These are phyloP conservation scores for Conopomorpha cramerella DNA, from an alignment of 1,140 invertebrate genomes.

Conservation along the genomic window DNA sequence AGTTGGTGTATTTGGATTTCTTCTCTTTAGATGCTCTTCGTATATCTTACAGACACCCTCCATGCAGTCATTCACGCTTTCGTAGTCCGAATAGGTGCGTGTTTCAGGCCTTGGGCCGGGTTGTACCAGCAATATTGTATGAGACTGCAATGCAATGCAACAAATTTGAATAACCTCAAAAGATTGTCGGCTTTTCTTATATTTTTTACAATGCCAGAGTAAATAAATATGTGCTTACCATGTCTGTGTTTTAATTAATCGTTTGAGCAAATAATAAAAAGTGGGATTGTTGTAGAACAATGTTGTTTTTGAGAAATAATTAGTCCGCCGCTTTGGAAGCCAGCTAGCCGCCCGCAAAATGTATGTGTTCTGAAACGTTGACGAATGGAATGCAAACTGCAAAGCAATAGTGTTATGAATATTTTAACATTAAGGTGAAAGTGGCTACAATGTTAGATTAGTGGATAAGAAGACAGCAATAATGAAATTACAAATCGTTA, in stretches of 20 bases:
- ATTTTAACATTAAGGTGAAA: too few relatives aligned
- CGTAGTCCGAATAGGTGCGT: conserved; percentile 95
- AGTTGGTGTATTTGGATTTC: conserved; percentile 92
- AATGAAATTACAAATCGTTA: too few relatives aligned
- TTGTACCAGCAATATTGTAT: conserved; percentile 94
- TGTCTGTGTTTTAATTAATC: too few relatives aligned
- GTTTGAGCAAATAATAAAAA: not conserved
- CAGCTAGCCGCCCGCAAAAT: too few relatives aligned
- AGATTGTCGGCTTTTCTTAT: conserved; percentile 26
- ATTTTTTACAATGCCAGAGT: not conserved
- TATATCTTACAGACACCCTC: conserved; percentile 96
- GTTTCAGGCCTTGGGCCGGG: conserved; percentile 89
- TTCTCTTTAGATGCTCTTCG: conserved; percentile 90
- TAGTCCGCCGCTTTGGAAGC: too few relatives aligned
- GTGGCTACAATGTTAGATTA: too few relatives aligned
- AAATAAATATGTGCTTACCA: conserved; percentile 10
- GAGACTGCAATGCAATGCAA: conserved; percentile 68
- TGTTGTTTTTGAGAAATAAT: not conserved
- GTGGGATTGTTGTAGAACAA: not conserved
- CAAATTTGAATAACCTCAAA: conserved; percentile 37
- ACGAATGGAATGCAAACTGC: too few relatives aligned
- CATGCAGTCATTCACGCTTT: conserved; percentile 94
- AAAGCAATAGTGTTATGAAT: too few relatives aligned
- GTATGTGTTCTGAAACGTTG: too few relatives aligned
- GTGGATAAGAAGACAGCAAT: too few relatives aligned